Percentiles rank a stretch among this genome's conserved stretches.
Conservation (phyloP, 2,797 vertebrate genomes). For the Oophaga sylvatica region DNA sequence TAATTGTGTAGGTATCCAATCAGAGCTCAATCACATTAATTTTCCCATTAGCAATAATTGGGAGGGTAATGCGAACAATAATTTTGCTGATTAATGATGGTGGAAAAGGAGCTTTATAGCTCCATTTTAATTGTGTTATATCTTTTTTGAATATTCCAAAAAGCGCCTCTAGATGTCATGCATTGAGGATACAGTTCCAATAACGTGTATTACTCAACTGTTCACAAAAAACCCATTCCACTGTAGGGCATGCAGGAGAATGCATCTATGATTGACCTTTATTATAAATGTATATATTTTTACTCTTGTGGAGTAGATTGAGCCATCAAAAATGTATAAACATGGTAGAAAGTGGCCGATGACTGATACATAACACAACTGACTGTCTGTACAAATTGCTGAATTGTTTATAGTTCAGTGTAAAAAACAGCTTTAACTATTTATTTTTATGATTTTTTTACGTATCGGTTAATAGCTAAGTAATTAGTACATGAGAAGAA, state of each 20-base stretch:
- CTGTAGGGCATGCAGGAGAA: neutral
- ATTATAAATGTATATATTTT: neutral
- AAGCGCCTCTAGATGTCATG: neutral
- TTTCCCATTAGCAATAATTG: no score
- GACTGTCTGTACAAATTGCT: neutral
- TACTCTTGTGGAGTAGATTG: neutral
- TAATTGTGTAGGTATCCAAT: no score
- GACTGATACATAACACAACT: neutral
- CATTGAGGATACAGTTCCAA: neutral
- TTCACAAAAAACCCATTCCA: neutral
- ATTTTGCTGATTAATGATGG: no score
- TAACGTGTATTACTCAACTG: neutral
- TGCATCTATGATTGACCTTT: neutral
- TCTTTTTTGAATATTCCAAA: neutral
- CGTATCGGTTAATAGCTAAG: slow-evolving; percentile 1
- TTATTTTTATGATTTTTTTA: neutral
- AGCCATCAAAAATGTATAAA: neutral
- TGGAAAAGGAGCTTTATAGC: no score
- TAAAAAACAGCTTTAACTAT: neutral
- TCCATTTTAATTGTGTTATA: neutral
- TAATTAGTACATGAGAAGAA: neutral
- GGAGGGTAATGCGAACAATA: no score
- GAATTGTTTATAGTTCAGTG: neutral
- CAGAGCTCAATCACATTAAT: no score
- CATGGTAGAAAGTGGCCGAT: neutral